phyloP scores from a whole-genome alignment of 2,113 vertebrate species.

The Scalopus aquaticus region DNA sequence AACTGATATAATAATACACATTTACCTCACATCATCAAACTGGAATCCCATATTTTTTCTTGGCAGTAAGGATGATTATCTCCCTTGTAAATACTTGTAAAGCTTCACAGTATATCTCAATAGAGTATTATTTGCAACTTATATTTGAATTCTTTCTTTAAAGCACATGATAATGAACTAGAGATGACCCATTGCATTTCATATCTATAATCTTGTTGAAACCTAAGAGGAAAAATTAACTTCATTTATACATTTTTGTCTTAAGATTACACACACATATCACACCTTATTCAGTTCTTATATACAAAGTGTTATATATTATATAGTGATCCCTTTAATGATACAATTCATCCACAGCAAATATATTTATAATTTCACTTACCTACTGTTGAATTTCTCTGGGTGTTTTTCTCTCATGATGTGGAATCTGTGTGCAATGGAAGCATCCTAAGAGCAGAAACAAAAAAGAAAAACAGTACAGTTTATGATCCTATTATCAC shows the following conservation, averaged over 20 bases:
- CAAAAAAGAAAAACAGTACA: neutral
- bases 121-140: neutral
- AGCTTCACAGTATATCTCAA: neutral
- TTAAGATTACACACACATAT: neutral
- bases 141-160: neutral
- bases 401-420: constrained; percentile 98
- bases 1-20: neutral
- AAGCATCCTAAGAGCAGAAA: constrained; percentile 90
- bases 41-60: neutral
- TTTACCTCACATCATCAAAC: neutral
- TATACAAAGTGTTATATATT: neutral
- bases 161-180: neutral
- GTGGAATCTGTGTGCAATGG: constrained; percentile 96
- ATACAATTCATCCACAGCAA: neutral
- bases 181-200: neutral
- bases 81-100: neutral
- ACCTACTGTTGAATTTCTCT: constrained; percentile 98
- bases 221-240: neutral
- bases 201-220: neutral
- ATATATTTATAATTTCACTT: constrained; percentile 42
- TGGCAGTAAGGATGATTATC: neutral
- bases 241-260: neutral
- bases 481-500: neutral
- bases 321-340: neutral
- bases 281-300: neutral